Evolutionary conservation across 2,113 vertebrate species (phyloP), one percentile per base, ranked within the genome.

Genomic region (Naja naja): DNA sequence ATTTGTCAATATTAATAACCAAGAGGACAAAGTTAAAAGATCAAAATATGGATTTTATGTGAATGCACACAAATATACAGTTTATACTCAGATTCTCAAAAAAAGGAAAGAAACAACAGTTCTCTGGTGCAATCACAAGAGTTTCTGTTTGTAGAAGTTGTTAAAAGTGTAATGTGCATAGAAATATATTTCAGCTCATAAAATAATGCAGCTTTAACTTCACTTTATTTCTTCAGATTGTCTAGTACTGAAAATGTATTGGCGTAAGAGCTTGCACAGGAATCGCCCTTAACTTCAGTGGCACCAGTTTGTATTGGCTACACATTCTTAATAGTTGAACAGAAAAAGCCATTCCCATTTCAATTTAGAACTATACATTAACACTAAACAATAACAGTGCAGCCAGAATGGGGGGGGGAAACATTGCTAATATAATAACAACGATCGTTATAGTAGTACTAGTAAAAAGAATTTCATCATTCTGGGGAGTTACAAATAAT

Each of bases 171-270:
- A 97, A 97, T 96, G 97, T 97, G 97, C 97, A 97, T 96, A 97
- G 98, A 98, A 98, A 97, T 96, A 97, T 97, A 97, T 96, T 97
- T 97, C 90, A 97, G 97, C 96, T 97, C 97, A 97, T 96, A 97
- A 97, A 98, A 98, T 98, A 98, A 98, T 96, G 98, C 98, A 98
- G 96, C 95, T 95, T 97, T 96, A 95, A 93, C 96, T 96, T 94
- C 95, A 97, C 95, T 97, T 97, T 95, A 95, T 95, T 95, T 94
- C 95, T 97, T 96, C 94, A 96, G 94, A 96, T 90, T 88, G 94
- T 95, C 56, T 96, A 97, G 94, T 91, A 91, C 94, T 88, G 92
- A 93, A 93, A 39, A 90, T 25, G 64, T 87, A 20, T 58, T 90
- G 55, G n/a, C 23, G 0, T 43, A 93, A 53, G 43, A 74, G 58